Base-by-base conservation (phyloP, 2,888 invertebrate genomes). In the Volucella zonaria region DNA sequence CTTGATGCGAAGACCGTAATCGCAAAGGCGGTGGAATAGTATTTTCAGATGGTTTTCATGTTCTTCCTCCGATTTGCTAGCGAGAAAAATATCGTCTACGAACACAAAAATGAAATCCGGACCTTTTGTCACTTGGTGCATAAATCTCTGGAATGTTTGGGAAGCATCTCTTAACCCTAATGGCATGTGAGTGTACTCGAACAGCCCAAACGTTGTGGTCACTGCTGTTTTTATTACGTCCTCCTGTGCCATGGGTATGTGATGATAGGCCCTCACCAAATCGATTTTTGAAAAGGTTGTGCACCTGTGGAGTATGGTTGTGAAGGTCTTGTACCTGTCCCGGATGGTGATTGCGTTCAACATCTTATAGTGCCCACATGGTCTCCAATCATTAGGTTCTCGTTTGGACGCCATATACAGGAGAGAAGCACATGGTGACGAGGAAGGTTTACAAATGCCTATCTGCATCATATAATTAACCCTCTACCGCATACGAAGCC, bases 171-270 rank as follows among this genome's bases (percentile, higher is more conserved):
- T 38, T 2, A 91, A 85, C 0, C 90, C 89, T 66, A 90, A 90
- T 1, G 88, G 82, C 90, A 90, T 90, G 1, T 58, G 45, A 0
- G 82, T 42, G 70, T 87, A 89, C 71, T 90, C 90, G 62, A 87
- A 90, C 1, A 90, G 78, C 4, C 89, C 90, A 71, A 90, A 90
- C 0, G 90, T 89, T 6, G 90, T 90, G 1, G 77, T 88, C 4
- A 90, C 88, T 0, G 89, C 90, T 2, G 90, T 89, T 81, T 91
- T 58, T 8, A 12, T 11, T 1, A 70, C 40, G 38, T 67, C 66
- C 9, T 75, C 66, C 4, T 15, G 8, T 18, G 76, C 67, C 15
- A 91, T 87, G 0, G 89, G 90, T 15, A 92, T 90, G 49, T 90
- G 89, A 70, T 90, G 87, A 67, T 67, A 79, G 3, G 70, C 70